These are phyloP conservation scores for Thaumatotibia leucotreta DNA, from an alignment of 1,140 invertebrate genomes.

Conservation along the genomic window DNA sequence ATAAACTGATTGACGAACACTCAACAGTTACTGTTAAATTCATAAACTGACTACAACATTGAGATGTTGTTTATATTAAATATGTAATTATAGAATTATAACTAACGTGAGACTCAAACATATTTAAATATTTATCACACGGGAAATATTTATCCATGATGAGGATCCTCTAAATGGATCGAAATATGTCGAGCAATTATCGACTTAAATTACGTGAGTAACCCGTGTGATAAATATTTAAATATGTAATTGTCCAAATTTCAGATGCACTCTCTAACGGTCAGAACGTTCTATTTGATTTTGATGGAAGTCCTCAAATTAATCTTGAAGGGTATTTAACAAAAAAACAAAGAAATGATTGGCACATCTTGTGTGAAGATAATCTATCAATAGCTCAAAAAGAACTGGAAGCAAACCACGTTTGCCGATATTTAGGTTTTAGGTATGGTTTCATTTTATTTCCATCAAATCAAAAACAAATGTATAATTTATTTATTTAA, in stretches of 20 bases:
- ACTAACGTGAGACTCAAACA: no score
- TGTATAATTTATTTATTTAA: no score
- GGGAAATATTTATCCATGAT: no score
- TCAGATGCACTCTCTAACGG: conserved; percentile 82
- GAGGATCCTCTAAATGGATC: no score
- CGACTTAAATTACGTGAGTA: no score
- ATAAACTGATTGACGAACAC: no score
- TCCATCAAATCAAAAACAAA: background rate
- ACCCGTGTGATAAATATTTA: no score
- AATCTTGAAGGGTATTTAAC: conserved; percentile 79
- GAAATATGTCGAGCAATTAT: no score
- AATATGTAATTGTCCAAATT: conserved; percentile 33
- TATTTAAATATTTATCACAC: no score
- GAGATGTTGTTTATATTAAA: background rate
- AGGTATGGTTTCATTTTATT: conserved; percentile 49
- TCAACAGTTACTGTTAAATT: no score
- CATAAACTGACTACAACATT: background rate
- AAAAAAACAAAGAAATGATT: conserved; percentile 75
- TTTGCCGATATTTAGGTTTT: conserved; percentile 81
- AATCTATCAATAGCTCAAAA: conserved; percentile 51
- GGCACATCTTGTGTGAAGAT: conserved; percentile 79
- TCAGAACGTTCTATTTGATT: conserved; percentile 76
- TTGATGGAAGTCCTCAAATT: conserved; percentile 77
- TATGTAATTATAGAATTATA: conserved; percentile 49
- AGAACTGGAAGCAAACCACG: conserved; percentile 61